Conservation (phyloP, 1,140 invertebrate species). For the Aphaenogaster floridana region DNA sequence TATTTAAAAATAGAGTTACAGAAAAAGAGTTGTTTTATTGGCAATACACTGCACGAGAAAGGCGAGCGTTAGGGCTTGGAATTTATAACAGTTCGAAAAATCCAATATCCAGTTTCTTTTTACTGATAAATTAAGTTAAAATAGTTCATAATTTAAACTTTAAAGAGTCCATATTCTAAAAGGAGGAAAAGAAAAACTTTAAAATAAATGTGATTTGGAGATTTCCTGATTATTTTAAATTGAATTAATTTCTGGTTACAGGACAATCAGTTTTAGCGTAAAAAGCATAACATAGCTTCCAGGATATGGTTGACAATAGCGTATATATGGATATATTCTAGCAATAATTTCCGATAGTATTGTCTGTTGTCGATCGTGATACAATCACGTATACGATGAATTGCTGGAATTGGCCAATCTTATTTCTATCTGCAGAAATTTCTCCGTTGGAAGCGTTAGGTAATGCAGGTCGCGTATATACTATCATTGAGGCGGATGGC, state of each 20-base stretch:
- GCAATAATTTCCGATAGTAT: slow-evolving; percentile 38
- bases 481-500: slow-evolving; percentile 58
- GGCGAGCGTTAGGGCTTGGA: neutral
- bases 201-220: neutral
- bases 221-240: neutral
- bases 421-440: slow-evolving; percentile 71
- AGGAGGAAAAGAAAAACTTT: neutral
- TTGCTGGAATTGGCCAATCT: slow-evolving; percentile 57
- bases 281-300: neutral
- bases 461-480: slow-evolving; percentile 74
- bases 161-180: neutral
- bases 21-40: neutral
- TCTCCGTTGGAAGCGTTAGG: slow-evolving; percentile 44
- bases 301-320: neutral
- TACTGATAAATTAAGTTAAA: neutral
- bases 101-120: neutral
- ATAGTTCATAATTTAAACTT: neutral
- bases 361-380: slow-evolving; percentile 32
- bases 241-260: neutral
- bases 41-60: neutral
- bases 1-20: slow-evolving; percentile 7
- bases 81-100: neutral
- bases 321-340: neutral
- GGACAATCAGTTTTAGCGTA: neutral
- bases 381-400: slow-evolving; percentile 58